Evolutionary conservation across 2,113 vertebrate species (phyloP), one percentile per base, ranked within the genome.

Genomic region (Dryoscopus gambensis): DNA sequence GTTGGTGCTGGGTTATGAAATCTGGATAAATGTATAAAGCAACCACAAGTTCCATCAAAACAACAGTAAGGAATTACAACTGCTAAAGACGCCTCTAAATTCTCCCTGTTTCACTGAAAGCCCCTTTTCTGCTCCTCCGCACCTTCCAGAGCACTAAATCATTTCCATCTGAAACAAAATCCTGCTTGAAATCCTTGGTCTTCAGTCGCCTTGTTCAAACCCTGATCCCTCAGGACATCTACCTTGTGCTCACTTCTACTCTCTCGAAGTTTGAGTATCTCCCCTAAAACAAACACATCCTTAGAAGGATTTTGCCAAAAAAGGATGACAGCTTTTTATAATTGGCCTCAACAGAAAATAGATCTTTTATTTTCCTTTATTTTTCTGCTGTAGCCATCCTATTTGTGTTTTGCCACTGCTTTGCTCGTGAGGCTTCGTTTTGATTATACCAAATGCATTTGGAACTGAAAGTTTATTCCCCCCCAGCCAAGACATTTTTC

Each of bases 391-490:
- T 8, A 74, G 84, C 64, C 84, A 56, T 65, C 47, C 1, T 25
- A 77, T 56, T 92, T 63, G 64, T 40, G 46, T 11, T 77, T 56
- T 77, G 76, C 67, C 73, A 22, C 4, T 84, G 73, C 74, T 95
- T 33, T 57, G 86, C 92, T 59, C 62, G 37, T 1, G 10, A 89
- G 76, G 71, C 64, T 90, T 46, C 95, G 93, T 86, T 96, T 95
- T 84, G 93, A 87, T 90, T 80, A 59, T 3, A 59, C 50, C 10
- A 46, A 37, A 39, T 1, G 56, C 30, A 12, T 30, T 81, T 89
- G 79, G 94, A 93, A 89, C 76, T 25, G 24, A 77, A 83, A 95
- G 96, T 92, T 86, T 89, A 84, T 69, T 90, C 86, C 86, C 73
- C 92, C 80, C 73, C 49, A 56, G 95, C 93, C 93, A 90, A 89